These are phyloP conservation scores for Chaetorhynchus papuensis DNA, from an alignment of 2,113 vertebrate species.

Conservation along the genomic window DNA sequence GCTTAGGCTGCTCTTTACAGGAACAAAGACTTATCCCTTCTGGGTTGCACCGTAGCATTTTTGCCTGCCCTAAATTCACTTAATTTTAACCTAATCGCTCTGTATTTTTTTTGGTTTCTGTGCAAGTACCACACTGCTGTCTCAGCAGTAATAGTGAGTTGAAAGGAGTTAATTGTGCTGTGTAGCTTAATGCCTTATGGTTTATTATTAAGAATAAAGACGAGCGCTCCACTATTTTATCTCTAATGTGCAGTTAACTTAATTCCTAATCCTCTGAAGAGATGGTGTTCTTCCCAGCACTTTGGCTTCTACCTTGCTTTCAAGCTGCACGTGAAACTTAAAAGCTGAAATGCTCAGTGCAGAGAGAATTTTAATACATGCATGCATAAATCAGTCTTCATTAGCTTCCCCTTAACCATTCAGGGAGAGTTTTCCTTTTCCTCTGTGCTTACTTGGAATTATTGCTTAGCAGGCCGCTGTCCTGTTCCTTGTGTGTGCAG, in stretches of 20 bases:
- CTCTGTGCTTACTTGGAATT: background rate
- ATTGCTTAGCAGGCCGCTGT: background rate
- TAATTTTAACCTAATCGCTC: background rate
- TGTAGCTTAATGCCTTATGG: constrained; percentile 15
- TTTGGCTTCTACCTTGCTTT: constrained; percentile 15
- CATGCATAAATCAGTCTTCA: background rate
- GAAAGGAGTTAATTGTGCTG: constrained; percentile 40
- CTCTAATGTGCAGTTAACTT: constrained; percentile 58
- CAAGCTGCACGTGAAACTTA: background rate
- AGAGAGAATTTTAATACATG: background rate
- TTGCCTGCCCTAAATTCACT: constrained; percentile 17
- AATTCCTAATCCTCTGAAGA: constrained; percentile 61
- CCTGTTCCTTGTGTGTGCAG: background rate
- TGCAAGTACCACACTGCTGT: background rate
- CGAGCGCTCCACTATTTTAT: constrained; percentile 44
- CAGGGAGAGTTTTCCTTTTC: background rate
- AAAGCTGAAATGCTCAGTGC: constrained; percentile 9
- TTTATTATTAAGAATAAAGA: constrained; percentile 52
- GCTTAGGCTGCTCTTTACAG: background rate
- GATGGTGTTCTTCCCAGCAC: background rate
- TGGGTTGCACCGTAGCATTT: background rate
- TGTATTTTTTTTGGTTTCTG: background rate
- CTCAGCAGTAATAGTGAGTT: constrained; percentile 44
- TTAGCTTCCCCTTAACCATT: background rate
- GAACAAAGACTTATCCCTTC: background rate